Conservation (phyloP, 2,113 vertebrate species). For the Triplophysa rosa region DNA sequence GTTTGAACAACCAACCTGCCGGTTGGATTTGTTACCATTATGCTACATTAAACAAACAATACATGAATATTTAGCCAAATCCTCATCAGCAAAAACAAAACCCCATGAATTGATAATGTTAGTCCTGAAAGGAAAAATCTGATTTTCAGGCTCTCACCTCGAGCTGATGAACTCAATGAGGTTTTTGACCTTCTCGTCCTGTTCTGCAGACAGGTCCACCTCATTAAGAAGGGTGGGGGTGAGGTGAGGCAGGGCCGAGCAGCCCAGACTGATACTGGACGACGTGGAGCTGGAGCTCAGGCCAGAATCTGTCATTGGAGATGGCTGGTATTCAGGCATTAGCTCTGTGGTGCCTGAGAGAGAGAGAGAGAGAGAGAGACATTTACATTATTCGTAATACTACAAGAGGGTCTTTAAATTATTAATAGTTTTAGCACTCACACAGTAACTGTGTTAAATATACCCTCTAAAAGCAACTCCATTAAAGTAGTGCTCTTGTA, state of each 20-base stretch:
- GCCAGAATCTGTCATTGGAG: constrained; percentile 98
- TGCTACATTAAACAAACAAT: no score
- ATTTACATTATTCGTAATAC: background rate
- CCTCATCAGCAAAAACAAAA: background rate
- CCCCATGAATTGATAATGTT: background rate
- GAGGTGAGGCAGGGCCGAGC: constrained; percentile 83
- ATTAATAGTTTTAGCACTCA: background rate
- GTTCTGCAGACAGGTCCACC: constrained; percentile 89
- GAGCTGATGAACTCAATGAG: constrained; percentile 98
- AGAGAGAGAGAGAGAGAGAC: background rate
- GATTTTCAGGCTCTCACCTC: constrained; percentile 76
- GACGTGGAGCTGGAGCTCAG: constrained; percentile 98
- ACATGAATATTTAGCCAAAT: no score
- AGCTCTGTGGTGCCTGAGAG: constrained; percentile 84
- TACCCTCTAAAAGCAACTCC: no score
- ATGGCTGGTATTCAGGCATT: constrained; percentile 92
- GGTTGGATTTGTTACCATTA: no score
- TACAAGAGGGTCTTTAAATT: background rate
- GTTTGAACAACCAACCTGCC: no score
- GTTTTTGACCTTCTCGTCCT: constrained; percentile 92
- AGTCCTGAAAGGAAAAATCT: background rate
- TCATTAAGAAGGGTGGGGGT: constrained; percentile 86
- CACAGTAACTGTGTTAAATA: background rate
- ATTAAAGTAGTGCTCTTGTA: no score
- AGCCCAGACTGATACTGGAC: constrained; percentile 95